Base-by-base conservation (phyloP, 2,888 invertebrate species). In the Tenthredo mesomela region DNA sequence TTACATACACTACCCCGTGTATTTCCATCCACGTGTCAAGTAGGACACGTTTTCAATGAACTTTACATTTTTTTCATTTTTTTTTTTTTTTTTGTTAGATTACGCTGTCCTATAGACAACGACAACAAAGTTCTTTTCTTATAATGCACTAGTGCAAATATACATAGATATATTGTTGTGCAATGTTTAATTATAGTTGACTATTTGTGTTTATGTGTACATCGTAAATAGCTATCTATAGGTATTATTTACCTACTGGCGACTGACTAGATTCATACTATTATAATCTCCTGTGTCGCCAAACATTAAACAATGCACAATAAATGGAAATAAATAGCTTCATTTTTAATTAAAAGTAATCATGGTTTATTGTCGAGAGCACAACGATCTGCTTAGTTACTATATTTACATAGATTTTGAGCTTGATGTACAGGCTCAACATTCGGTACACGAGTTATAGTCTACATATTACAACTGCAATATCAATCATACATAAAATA, bases 131-230 rank as follows among this genome's bases (percentile, higher is more conserved):
- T n/a, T 75, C 15, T 75, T 47, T 21, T 75, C 47, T 47, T 3
- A 47, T 21, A 54, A 77, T 33, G n/a, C 80, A 80, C 37, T 21
- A 61, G 37, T 61, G 61, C 61, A 80, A 58, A 65, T 54, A 54
- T 47, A 75, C 75, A 50, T n/a, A 7, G n/a, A 54, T n/a, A 75
- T n/a, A 77, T 86, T 70, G 82, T 89, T 89, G 86, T 87, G 86
- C 88, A 88, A 89, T 87, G 86, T 87, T 88, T 86, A 86, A 87
- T 87, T 88, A 84, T 77, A 88, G 87, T 90, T 90, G 89, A 89
- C 89, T 91, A 86, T 90, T 91, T 90, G 88, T 90, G 88, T 90
- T 90, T 91, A 89, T 89, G 37, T 70, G 86, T 88, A 85, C 85
- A 61, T 80, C 80, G 86, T 85, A 75, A 87, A 88, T 87, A 88